phyloP scores from a whole-genome alignment of 1,140 invertebrate genomes.

The Temnothorax longispinosus region DNA sequence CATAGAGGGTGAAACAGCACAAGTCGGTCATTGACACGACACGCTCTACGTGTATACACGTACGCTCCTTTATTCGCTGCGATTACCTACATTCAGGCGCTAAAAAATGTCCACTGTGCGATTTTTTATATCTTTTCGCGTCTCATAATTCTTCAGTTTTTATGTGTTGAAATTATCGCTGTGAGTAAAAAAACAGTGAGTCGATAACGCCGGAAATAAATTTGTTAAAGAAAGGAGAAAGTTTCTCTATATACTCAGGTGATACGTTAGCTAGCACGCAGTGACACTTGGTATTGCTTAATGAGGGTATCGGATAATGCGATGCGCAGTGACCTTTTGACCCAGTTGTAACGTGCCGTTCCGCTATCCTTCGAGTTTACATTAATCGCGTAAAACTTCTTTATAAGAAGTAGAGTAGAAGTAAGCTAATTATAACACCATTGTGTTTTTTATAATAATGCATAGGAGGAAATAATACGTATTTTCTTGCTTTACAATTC shows the following conservation, averaged over 20 bases:
- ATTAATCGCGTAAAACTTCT: slow-evolving; percentile 39
- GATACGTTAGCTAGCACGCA: slow-evolving; percentile 11
- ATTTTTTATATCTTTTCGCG: neutral
- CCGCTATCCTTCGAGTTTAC: slow-evolving; percentile 15
- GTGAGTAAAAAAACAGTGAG: neutral
- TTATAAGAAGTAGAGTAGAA: slow-evolving; percentile 18
- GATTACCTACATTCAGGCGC: neutral
- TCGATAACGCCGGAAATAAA: neutral
- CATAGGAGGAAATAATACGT: neutral
- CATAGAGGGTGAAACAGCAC: neutral
- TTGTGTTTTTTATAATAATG: slow-evolving; percentile 3
- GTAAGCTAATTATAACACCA: slow-evolving; percentile 24
- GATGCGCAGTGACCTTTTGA: slow-evolving; percentile 46
- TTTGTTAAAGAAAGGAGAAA: slow-evolving; percentile 21
- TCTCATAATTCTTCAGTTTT: neutral
- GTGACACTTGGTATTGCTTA: slow-evolving; percentile 43
- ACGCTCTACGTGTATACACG: neutral
- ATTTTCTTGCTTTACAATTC: slow-evolving; percentile 4
- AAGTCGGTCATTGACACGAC: slow-evolving; percentile 31
- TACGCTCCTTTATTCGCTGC: neutral
- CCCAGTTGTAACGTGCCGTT: slow-evolving; percentile 29
- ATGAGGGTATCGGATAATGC: slow-evolving; percentile 41
- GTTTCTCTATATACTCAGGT: neutral
- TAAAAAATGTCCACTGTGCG: neutral
- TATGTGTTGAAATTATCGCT: neutral